Conservation (phyloP, 2,888 invertebrate genomes). For the Diloba caeruleocephala region DNA sequence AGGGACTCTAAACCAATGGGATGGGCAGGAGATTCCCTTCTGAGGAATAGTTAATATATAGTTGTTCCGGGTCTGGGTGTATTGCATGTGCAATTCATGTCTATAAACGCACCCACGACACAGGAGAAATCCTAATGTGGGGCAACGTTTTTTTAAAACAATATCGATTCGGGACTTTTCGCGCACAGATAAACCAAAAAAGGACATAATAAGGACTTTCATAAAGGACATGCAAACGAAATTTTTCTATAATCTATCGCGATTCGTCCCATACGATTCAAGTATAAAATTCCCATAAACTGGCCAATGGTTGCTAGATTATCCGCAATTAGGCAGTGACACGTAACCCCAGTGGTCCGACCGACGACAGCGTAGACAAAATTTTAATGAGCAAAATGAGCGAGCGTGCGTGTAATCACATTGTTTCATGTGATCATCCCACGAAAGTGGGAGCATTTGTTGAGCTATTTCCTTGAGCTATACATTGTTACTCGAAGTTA, state of each 20-base stretch:
- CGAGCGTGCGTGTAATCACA: constrained; percentile 68
- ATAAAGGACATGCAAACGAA: no score
- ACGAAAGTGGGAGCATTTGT: constrained; percentile 62
- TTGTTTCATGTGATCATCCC: constrained; percentile 60
- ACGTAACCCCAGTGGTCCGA: constrained; percentile 59
- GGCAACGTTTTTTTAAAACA: no score
- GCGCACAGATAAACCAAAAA: no score
- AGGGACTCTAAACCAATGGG: no score
- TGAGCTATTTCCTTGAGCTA: constrained; percentile 48
- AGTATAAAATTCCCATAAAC: constrained; percentile 37
- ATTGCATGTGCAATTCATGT: no score
- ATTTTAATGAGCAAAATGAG: constrained; percentile 75
- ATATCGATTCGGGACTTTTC: no score
- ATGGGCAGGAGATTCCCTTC: no score
- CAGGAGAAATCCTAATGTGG: no score
- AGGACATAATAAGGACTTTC: no score
- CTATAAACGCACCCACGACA: no score
- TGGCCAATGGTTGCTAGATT: constrained; percentile 52
- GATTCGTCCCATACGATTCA: constrained; percentile 6
- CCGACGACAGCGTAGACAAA: constrained; percentile 71
- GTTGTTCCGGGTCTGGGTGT: no score
- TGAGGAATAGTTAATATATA: no score
- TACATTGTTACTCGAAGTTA: constrained; percentile 7
- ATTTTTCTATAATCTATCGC: not conserved
- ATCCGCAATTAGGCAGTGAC: constrained; percentile 61